phyloP scores from a whole-genome alignment of 2,888 invertebrate genomes.

The Spodoptera littoralis region DNA sequence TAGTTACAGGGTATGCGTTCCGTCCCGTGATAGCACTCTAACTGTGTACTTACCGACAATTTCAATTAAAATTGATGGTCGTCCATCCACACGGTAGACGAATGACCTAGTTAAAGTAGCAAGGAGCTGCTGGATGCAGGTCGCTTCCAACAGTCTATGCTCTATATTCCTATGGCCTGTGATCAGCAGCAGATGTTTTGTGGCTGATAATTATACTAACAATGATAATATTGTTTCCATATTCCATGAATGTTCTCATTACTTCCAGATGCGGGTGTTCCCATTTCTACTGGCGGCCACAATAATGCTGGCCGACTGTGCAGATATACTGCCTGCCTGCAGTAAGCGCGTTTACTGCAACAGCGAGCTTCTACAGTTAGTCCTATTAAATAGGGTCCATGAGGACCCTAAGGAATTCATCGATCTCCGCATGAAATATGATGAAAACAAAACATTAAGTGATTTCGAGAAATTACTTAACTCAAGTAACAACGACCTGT shows the following conservation, averaged over 20 bases:
- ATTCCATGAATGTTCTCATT: constrained; percentile 9
- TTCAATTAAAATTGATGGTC: too few relatives aligned
- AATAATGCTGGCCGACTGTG: constrained; percentile 51
- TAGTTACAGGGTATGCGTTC: too few relatives aligned
- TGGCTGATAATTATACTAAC: too few relatives aligned
- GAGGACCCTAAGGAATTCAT: constrained; percentile 95
- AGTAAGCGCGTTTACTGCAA: constrained; percentile 92
- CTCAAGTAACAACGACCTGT: constrained; percentile 82
- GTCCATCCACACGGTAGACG: too few relatives aligned
- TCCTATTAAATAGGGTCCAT: constrained; percentile 91
- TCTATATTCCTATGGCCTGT: too few relatives aligned
- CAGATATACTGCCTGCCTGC: constrained; percentile 79
- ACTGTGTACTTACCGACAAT: too few relatives aligned
- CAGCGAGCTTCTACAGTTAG: constrained; percentile 91
- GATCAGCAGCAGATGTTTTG: too few relatives aligned
- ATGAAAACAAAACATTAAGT: constrained; percentile 88
- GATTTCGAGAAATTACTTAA: constrained; percentile 89
- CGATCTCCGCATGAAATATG: constrained; percentile 91
- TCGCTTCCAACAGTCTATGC: too few relatives aligned
- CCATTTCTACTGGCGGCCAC: constrained; percentile 58
- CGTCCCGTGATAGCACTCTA: too few relatives aligned
- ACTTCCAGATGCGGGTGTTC: constrained; percentile 77
- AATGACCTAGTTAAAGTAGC: too few relatives aligned
- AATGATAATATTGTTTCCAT: neutral
- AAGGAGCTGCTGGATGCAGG: too few relatives aligned